phyloP scores from a whole-genome alignment of 2,888 invertebrate genomes.

The Erebia aethiops region DNA sequence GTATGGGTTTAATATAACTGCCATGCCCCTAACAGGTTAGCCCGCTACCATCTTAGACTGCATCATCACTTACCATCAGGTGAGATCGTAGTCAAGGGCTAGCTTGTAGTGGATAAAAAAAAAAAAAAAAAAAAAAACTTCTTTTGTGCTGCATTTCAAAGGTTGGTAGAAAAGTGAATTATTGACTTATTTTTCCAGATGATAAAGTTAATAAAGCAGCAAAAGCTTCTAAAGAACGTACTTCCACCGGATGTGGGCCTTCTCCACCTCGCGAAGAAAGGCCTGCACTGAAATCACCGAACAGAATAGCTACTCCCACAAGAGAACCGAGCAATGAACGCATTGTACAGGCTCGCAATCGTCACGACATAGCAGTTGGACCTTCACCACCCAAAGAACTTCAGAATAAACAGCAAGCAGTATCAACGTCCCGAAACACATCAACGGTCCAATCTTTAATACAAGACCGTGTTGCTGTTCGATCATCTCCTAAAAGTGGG shows the following conservation, averaged over 20 bases:
- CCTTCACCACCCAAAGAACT: conserved; percentile 70
- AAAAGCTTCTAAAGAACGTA: conserved; percentile 31
- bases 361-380: conserved; percentile 71
- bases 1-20: too few relatives aligned
- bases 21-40: too few relatives aligned
- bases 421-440: conserved; percentile 18
- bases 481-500: conserved; percentile 47
- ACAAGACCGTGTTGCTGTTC: conserved; percentile 22
- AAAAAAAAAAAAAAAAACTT: too few relatives aligned
- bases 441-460: conserved; percentile 17
- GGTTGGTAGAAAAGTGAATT: not conserved
- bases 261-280: conserved; percentile 82
- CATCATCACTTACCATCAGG: too few relatives aligned
- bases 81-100: too few relatives aligned
- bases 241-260: conserved; percentile 85
- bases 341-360: conserved; percentile 43
- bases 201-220: conserved; percentile 31
- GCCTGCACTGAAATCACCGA: conserved; percentile 47
- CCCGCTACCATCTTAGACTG: too few relatives aligned
- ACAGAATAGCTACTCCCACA: conserved; percentile 74
- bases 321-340: conserved; percentile 54
- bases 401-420: conserved; percentile 41
- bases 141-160: not conserved
- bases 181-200: conserved; percentile 32
- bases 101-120: too few relatives aligned